Base-by-base conservation (phyloP, 2,797 vertebrate genomes). In the Sylvilagus floridanus region DNA sequence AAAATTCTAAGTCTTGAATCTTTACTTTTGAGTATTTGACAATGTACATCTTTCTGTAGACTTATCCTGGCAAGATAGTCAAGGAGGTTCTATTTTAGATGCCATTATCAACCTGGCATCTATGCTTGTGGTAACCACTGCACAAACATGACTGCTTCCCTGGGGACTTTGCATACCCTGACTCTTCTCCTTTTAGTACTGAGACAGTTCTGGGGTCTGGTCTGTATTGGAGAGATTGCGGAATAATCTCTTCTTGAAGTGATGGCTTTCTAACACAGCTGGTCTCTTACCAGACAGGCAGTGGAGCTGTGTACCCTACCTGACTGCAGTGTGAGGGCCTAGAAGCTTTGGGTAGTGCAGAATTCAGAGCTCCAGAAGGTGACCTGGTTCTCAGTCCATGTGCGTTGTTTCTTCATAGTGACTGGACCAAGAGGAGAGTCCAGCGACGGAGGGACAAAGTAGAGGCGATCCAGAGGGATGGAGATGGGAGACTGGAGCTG, bases 1-100 rank as follows among this genome's bases (percentile, higher is more conserved):
- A 62, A 42, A 13, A 6, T 63, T 94, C 17, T 88, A 66, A 85
- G 42, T 84, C 75, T 75, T 88, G 30, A 28, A 89, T 90, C 28
- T 84, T 69, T 63, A 62, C 65, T 26, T 26, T 35, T 69, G 35
- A 69, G 9, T 72, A n/a, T 81, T 26, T 65, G 66, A 35, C 26
- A 62, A 37, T 12, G 47, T 88, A 60, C 57, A 68, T 75, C 79
- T 77, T 95, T 84, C 54, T 24, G 37, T 85, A 73, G 65, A 63
- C 6, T 19, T 21, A 66, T 16, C 10, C 32, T 79, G 54, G 78
- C 54, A 17, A 82, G 42, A 65, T 3, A 50, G 75, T 30, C 81
- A 93, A 93, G 91, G 71, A 76, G 60, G 37, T n/a, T 57, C 14
- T 30, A 1, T 54, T 54, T 76, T 68, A 47, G 83, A 72, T 87